phyloP scores from a whole-genome alignment of 2,797 vertebrate genomes.

The Lepidocolaptes lacrymiger region DNA sequence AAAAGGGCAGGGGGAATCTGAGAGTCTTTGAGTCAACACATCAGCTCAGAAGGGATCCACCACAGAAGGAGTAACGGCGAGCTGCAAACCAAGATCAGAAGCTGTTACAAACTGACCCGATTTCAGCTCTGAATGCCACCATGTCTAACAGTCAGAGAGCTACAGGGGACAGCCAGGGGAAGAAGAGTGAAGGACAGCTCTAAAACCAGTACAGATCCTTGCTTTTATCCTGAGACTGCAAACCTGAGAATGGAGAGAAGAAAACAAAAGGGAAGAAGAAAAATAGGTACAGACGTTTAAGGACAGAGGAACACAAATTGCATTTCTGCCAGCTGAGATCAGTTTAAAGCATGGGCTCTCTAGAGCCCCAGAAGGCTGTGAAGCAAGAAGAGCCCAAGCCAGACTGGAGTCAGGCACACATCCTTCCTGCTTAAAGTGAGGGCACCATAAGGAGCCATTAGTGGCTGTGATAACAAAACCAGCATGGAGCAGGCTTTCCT shows the following conservation, averaged over 20 bases:
- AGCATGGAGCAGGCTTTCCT: not conserved
- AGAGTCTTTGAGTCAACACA: slow-evolving; percentile 70
- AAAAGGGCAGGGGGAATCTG: slow-evolving; percentile 54
- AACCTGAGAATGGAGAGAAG: slow-evolving; percentile 88
- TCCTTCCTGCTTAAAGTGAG: not conserved
- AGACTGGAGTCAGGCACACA: accelerated
- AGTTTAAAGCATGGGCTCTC: not conserved
- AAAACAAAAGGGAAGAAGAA: slow-evolving; percentile 56
- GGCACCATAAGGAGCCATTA: not conserved
- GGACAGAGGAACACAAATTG: slow-evolving; percentile 66
- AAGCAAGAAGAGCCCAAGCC: not conserved
- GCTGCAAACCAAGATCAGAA: slow-evolving; percentile 97
- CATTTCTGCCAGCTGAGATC: slow-evolving; percentile 19
- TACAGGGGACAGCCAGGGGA: slow-evolving; percentile 77
- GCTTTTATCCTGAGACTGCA: slow-evolving; percentile 95
- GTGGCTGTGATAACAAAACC: not conserved
- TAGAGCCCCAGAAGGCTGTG: not conserved
- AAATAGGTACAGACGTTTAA: slow-evolving; percentile 71
- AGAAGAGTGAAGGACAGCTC: slow-evolving; percentile 75
- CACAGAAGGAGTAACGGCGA: slow-evolving; percentile 89
- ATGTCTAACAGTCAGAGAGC: slow-evolving; percentile 77
- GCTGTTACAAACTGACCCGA: slow-evolving; percentile 87
- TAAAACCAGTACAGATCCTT: slow-evolving; percentile 99
- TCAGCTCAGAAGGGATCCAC: slow-evolving; percentile 92
- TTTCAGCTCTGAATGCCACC: slow-evolving; percentile 75